A percentile compares a stretch with the other conserved stretches of the same genome.
Conservation (phyloP, 2,888 invertebrate species). For the Neoitamus cyanurus region DNA sequence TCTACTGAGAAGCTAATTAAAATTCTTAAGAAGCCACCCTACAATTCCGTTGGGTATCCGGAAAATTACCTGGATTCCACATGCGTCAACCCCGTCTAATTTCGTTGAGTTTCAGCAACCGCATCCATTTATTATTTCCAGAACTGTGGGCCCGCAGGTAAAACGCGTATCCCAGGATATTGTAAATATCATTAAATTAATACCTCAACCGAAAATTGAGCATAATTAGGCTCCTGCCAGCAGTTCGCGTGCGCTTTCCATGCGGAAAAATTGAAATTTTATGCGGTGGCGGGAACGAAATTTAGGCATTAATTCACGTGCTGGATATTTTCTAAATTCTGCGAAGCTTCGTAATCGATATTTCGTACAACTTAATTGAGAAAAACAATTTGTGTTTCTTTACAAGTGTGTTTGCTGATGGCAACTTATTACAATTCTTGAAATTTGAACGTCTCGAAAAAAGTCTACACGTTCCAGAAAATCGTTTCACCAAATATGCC, state of each 20-base stretch:
- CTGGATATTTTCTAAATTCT: background rate
- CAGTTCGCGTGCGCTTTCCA: background rate
- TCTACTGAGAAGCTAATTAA: background rate
- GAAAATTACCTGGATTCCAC: background rate
- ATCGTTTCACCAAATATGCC: background rate
- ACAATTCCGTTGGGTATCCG: background rate
- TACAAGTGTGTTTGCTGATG: background rate
- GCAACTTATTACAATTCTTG: background rate
- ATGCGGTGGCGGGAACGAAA: background rate
- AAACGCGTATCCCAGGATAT: background rate
- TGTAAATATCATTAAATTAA: background rate
- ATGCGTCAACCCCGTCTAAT: background rate
- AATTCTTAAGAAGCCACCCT: background rate
- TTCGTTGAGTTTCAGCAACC: background rate
- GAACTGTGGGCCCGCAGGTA: background rate
- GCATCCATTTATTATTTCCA: background rate
- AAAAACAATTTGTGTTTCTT: background rate
- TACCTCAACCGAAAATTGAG: background rate
- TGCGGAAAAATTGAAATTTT: background rate
- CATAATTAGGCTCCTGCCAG: background rate
- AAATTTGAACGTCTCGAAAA: background rate
- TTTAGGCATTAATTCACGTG: background rate
- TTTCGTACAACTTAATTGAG: background rate
- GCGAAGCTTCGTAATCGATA: background rate
- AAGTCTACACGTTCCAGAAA: background rate